A percentile compares a stretch with the other conserved stretches of the same genome.
These are phyloP conservation scores for Telmatochromis sp. DNA, from an alignment of 2,113 vertebrate species.

Conservation along the genomic window DNA sequence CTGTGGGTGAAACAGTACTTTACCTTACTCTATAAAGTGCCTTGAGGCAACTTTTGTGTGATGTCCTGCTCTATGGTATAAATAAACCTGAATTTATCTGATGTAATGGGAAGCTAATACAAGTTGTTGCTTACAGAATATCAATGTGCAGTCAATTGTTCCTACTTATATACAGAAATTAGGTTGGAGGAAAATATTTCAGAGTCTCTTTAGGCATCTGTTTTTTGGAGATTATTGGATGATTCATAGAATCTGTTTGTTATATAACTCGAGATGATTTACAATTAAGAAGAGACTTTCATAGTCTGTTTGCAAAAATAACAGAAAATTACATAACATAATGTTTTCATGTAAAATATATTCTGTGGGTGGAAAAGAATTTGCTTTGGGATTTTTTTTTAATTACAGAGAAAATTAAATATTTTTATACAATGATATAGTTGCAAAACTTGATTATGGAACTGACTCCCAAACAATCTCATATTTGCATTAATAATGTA, in stretches of 20 bases:
- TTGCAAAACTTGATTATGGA: neutral
- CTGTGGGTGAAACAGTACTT: neutral
- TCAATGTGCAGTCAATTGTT: neutral
- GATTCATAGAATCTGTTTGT: neutral
- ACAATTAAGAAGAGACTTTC: neutral
- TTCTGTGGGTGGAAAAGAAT: neutral
- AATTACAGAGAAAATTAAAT: neutral
- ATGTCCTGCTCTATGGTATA: neutral
- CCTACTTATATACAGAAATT: neutral
- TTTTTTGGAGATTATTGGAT: neutral
- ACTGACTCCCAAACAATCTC: neutral
- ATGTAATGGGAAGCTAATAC: neutral
- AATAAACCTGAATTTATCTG: neutral
- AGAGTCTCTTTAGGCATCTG: neutral
- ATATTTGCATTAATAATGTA: neutral
- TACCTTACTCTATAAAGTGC: neutral
- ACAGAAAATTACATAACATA: rapidly evolving
- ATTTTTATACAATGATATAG: neutral
- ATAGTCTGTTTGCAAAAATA: neutral
- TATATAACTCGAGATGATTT: neutral
- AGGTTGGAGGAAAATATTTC: neutral
- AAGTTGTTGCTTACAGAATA: neutral
- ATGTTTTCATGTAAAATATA: neutral
- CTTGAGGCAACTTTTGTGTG: neutral
- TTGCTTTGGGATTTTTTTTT: neutral